phyloP scores from a whole-genome alignment of 2,888 invertebrate species.

The Lingula anatina region DNA sequence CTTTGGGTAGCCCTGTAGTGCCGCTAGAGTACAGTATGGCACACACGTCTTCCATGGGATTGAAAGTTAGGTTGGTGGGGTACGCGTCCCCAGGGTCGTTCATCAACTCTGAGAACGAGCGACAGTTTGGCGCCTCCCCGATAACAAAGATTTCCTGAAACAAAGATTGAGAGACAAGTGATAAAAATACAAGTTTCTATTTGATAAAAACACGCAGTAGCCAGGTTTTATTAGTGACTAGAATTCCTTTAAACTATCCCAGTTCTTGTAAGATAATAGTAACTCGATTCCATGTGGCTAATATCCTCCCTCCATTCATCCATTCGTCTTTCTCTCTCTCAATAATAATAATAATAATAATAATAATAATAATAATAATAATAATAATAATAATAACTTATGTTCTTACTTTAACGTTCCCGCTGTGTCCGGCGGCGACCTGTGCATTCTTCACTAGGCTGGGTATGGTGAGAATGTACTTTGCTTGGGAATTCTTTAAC shows the following conservation, averaged over 20 bases:
- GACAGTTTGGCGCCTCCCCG: background rate
- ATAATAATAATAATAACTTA: background rate
- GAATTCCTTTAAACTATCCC: too few species aligned
- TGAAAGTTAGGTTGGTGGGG: background rate
- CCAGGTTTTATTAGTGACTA: too few species aligned
- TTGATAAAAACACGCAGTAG: too few species aligned
- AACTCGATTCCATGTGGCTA: too few species aligned
- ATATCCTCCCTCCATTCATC: too few species aligned
- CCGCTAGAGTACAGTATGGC: constrained; percentile 65
- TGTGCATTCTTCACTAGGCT: background rate
- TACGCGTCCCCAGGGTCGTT: background rate
- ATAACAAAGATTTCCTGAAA: background rate
- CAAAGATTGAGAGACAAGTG: too few species aligned
- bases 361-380: background rate
- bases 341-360: too few species aligned
- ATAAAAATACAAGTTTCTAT: too few species aligned
- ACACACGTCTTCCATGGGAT: background rate
- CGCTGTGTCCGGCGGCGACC: background rate
- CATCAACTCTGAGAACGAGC: background rate
- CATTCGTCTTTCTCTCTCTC: too few species aligned
- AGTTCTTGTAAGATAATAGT: too few species aligned
- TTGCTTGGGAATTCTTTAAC: background rate
- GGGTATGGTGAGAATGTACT: background rate
- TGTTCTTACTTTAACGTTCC: background rate
- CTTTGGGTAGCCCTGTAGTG: constrained; percentile 75